phyloP scores from a whole-genome alignment of 1,140 invertebrate genomes.

The Magallana gigas region DNA sequence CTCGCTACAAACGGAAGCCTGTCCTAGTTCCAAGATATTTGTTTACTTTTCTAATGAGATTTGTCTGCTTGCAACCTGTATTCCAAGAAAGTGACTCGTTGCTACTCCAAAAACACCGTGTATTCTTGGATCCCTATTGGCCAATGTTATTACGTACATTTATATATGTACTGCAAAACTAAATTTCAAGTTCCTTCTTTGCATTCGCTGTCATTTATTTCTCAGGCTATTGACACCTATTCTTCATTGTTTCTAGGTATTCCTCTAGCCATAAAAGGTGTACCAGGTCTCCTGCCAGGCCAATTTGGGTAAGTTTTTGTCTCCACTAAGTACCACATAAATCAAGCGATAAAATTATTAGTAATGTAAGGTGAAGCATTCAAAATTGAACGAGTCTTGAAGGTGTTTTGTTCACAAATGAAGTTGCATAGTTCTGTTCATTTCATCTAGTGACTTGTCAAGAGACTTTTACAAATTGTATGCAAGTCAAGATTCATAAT shows the following conservation, averaged over 20 bases:
- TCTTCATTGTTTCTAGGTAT: slow-evolving; percentile 50
- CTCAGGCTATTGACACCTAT: not conserved
- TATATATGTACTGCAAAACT: not conserved
- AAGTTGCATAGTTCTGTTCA: not conserved
- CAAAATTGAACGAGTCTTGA: not conserved
- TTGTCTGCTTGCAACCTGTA: not conserved
- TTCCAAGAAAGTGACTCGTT: slow-evolving; percentile 15
- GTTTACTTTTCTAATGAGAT: slow-evolving; percentile 7
- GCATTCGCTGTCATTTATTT: slow-evolving; percentile 20
- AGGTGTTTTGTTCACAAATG: not conserved
- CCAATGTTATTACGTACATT: not conserved
- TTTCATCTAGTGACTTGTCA: slow-evolving; percentile 9
- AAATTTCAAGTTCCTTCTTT: not conserved
- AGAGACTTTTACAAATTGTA: not conserved
- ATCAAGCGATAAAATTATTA: not conserved
- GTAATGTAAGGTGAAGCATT: not conserved
- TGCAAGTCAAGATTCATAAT: slow-evolving; percentile 13
- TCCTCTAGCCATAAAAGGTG: slow-evolving; percentile 59
- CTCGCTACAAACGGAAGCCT: not conserved
- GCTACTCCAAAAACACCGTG: not conserved
- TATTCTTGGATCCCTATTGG: not conserved
- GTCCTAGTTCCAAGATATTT: slow-evolving; percentile 2
- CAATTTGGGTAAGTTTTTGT: slow-evolving; percentile 59
- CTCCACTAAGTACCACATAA: not conserved
- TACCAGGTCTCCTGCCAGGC: slow-evolving; percentile 55